Evolutionary conservation across 2,888 invertebrate species (phyloP).

Genomic region (Acrocera orbiculus): DNA sequence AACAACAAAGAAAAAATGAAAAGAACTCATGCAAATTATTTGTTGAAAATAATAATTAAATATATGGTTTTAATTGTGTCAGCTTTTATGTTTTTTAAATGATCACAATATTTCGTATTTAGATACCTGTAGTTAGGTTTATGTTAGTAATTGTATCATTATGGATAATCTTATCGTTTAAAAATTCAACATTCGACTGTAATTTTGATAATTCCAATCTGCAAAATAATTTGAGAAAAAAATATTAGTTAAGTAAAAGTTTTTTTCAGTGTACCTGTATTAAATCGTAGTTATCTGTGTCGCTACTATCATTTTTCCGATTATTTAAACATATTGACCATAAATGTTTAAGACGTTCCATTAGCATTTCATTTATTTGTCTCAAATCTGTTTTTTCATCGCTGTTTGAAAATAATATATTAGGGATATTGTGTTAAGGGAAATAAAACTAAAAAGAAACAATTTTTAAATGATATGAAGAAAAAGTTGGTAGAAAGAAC

Average conservation of each 20-base stretch:
- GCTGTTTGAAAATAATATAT: conserved; percentile 14
- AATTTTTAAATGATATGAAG: neutral
- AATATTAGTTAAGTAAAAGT: conserved; percentile 16
- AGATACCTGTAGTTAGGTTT: too few relatives aligned
- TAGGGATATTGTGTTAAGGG: neutral
- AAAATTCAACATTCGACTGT: conserved; percentile 32
- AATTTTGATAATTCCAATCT: conserved; percentile 32
- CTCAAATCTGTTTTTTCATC: conserved; percentile 25
- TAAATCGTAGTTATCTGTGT: conserved; percentile 8
- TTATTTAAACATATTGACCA: conserved; percentile 15
- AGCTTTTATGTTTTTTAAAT: neutral
- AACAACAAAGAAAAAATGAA: too few relatives aligned
- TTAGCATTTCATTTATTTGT: conserved; percentile 27
- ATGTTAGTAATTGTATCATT: too few relatives aligned
- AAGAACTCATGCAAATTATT: too few relatives aligned
- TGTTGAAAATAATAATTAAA: too few relatives aligned
- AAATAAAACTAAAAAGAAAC: neutral
- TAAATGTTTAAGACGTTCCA: conserved; percentile 27
- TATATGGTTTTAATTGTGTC: neutral
- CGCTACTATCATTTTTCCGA: conserved; percentile 7
- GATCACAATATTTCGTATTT: too few relatives aligned
- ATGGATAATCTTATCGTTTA: conserved; percentile 29
- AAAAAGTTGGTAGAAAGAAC: neutral
- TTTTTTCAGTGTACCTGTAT: conserved; percentile 11
- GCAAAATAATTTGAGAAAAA: conserved; percentile 10